These are phyloP conservation scores for Aphidius colemani DNA, from an alignment of 2,888 invertebrate genomes.

Conservation along the genomic window DNA sequence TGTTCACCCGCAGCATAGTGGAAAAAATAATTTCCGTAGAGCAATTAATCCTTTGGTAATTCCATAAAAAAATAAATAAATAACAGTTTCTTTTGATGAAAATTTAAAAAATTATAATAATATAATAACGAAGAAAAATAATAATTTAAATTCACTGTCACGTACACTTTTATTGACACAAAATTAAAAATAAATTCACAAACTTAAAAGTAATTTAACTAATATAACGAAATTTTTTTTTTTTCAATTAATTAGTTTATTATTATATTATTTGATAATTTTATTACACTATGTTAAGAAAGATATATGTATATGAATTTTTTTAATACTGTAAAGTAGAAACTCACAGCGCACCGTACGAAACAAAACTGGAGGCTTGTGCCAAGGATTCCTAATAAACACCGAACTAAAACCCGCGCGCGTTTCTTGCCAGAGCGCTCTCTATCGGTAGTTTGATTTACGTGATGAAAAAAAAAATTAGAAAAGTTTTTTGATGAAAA, in stretches of 20 bases:
- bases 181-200: slow-evolving; percentile 3
- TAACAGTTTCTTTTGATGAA: too few species aligned
- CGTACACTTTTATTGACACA: not conserved
- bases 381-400: slow-evolving; percentile 32
- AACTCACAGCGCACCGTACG: slow-evolving; percentile 42
- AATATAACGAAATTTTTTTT: not conserved
- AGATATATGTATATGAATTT: too few species aligned
- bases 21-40: too few species aligned
- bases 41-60: too few species aligned
- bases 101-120: too few species aligned
- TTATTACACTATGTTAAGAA: too few species aligned
- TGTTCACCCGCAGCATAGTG: too few species aligned
- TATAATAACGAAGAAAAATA: too few species aligned
- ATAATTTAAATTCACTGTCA: not conserved
- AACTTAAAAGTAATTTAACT: slow-evolving; percentile 14
- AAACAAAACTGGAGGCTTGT: slow-evolving; percentile 41
- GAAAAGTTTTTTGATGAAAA: not conserved
- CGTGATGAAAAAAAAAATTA: not conserved
- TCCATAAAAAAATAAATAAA: too few species aligned
- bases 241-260: too few species aligned
- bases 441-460: slow-evolving; percentile 34
- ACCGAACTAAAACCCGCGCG: slow-evolving; percentile 13
- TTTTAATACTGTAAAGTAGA: slow-evolving; percentile 29
- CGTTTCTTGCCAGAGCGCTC: slow-evolving; percentile 28
- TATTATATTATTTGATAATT: too few species aligned